Percentiles rank a stretch among this genome's conserved stretches.
Conservation (phyloP, 2,113 vertebrate species). For the Caranx melampygus region DNA sequence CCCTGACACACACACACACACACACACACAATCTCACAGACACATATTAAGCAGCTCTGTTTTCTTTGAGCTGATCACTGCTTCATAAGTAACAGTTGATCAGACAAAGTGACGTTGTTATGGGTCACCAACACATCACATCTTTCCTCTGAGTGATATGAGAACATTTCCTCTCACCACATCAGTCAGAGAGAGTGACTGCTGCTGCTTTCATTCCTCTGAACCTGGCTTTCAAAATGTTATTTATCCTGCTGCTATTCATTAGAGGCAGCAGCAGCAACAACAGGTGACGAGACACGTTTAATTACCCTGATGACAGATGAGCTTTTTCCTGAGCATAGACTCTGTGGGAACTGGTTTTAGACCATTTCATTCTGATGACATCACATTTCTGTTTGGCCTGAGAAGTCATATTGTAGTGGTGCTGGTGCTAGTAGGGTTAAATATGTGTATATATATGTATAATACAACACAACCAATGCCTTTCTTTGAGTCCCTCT, state of each 20-base stretch:
- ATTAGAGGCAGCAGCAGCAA: constrained; percentile 57
- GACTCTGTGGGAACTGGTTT: constrained; percentile 13
- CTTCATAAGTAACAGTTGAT: constrained; percentile 9
- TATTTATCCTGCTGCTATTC: constrained; percentile 72
- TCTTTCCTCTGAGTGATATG: constrained; percentile 4
- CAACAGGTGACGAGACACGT: constrained; percentile 68
- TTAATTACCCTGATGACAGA: constrained; percentile 79
- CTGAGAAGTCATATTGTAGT: background rate
- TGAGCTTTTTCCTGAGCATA: constrained; percentile 61
- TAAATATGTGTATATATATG: too few species aligned
- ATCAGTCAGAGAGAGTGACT: constrained; percentile 27
- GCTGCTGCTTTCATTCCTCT: constrained; percentile 48
- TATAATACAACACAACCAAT: too few species aligned
- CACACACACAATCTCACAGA: constrained; percentile 19
- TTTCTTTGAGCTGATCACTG: background rate
- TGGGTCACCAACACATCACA: constrained; percentile 5
- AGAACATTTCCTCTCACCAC: constrained; percentile 9
- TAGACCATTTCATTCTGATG: background rate
- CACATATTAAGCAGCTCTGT: background rate
- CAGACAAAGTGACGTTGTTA: background rate
- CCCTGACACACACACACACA: constrained; percentile 26
- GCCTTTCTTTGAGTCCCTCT: too few species aligned
- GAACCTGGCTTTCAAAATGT: constrained; percentile 43
- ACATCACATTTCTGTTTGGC: background rate
- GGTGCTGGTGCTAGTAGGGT: too few species aligned